phyloP scores from a whole-genome alignment of 2,888 invertebrate species.

The Hyppa rectilinea region DNA sequence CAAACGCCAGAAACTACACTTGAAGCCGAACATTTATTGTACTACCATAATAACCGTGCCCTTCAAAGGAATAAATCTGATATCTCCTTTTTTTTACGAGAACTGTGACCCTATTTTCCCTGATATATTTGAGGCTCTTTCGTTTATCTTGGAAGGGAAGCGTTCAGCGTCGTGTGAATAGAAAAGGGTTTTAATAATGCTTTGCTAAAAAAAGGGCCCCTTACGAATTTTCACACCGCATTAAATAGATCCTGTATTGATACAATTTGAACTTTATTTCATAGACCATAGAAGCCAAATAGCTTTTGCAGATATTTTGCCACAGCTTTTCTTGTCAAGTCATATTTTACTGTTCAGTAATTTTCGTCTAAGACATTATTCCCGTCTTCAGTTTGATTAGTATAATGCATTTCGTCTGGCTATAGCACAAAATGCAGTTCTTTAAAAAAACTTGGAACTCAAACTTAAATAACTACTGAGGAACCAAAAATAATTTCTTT shows the following conservation, averaged over 20 bases:
- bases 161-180: slow-evolving; percentile 23
- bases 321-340: neutral
- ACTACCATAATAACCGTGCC: slow-evolving; percentile 38
- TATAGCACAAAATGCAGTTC: neutral
- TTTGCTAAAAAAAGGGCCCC: slow-evolving; percentile 10
- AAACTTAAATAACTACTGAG: neutral
- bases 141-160: slow-evolving; percentile 45
- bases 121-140: slow-evolving; percentile 40
- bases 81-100: slow-evolving; percentile 43
- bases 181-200: slow-evolving; percentile 38
- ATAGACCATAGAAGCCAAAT: slow-evolving; percentile 5
- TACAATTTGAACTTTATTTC: slow-evolving; percentile 17
- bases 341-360: neutral
- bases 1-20: slow-evolving; percentile 25
- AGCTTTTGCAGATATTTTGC: neutral
- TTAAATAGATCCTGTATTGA: slow-evolving; percentile 17
- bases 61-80: slow-evolving; percentile 56
- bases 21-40: slow-evolving; percentile 31
- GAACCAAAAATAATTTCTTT: neutral
- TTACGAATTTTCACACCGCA: slow-evolving; percentile 23
- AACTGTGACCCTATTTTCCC: slow-evolving; percentile 36
- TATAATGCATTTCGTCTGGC: neutral
- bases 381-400: neutral
- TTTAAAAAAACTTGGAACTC: neutral
- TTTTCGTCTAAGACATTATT: neutral